Percentiles rank a stretch among this genome's conserved stretches.
phyloP scores from a whole-genome alignment of 2,113 vertebrate species.

The Dunckerocampus dactyliophorus region DNA sequence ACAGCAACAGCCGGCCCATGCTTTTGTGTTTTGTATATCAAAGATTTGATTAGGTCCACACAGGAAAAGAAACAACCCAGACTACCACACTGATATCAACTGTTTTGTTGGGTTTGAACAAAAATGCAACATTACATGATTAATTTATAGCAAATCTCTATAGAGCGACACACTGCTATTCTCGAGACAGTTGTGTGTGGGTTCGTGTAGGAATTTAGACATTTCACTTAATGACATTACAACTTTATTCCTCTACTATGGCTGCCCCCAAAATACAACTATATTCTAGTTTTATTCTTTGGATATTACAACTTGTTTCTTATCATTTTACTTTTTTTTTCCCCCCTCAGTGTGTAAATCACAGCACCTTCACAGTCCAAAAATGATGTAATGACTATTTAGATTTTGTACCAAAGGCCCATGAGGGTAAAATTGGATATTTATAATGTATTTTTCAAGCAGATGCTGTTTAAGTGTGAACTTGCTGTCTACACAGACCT shows the following conservation, averaged over 20 bases:
- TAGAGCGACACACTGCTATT: too few species aligned
- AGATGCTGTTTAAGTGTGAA: constrained; percentile 1
- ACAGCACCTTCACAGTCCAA: neutral
- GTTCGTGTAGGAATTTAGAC: too few species aligned
- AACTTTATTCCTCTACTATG: too few species aligned
- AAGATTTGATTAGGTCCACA: neutral
- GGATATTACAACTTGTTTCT: neutral
- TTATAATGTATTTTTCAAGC: neutral
- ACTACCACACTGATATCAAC: too few species aligned
- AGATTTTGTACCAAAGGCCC: neutral
- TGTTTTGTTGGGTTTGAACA: neutral
- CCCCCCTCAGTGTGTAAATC: too few species aligned
- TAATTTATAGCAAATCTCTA: too few species aligned
- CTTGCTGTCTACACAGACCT: neutral
- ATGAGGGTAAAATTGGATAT: neutral
- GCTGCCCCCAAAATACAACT: too few species aligned
- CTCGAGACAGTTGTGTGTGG: too few species aligned
- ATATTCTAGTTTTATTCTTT: neutral
- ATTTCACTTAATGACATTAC: too few species aligned
- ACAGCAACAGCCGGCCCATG: neutral
- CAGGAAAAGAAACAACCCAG: neutral
- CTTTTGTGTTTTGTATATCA: neutral
- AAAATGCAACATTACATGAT: too few species aligned
- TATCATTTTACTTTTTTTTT: neutral
- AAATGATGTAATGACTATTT: neutral